Base-by-base conservation (phyloP, 2,797 vertebrate species). In the Scleropages formosus region DNA sequence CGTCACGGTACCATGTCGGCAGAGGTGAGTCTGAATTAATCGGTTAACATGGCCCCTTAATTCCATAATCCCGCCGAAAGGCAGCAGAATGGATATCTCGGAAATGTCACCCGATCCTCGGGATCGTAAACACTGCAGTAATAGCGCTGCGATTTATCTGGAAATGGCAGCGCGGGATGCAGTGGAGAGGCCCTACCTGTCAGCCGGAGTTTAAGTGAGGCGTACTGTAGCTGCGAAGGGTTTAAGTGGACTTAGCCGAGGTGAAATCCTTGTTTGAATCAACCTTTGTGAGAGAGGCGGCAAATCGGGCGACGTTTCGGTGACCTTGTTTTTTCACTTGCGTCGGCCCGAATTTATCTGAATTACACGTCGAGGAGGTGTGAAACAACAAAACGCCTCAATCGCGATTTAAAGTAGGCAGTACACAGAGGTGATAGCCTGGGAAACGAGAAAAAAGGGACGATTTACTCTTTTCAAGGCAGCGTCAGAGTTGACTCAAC, bases 221-320 rank as follows among this genome's bases (percentile, higher is more conserved):
- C 71, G 68, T 81, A 83, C 75, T 81, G 80, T 72, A 75, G 79
- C 80, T 72, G 73, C 80, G 78, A 79, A 68, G 81, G 80, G 80
- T 84, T 86, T 84, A 85, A 86, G 82, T 84, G 82, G 83, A 84
- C 82, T 85, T 82, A 81, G 75, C 78, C 77, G 80, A 83, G 79
- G 83, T 83, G 81, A 84, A 86, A 86, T 84, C 82, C 81, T 77
- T 83, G 79, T 83, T 79, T 83, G 81, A 85, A 84, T 82, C 80
- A 82, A 71, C 81, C 79, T 81, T 80, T 82, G 79, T 77, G 77
- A 80, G 80, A 72, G 64, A 62, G 80, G 73, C 75, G 65, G 72
- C 73, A 84, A 85, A 85, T 85, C 83, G 77, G 77, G 77, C 59
- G 80, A 73, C 79, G 80, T 80, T 82, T 75, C 6, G 75, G 79